Evolutionary conservation across 2,888 invertebrate genomes (phyloP), one percentile per base, ranked within the genome.

Genomic region (Pristionchus fissidentatus): DNA sequence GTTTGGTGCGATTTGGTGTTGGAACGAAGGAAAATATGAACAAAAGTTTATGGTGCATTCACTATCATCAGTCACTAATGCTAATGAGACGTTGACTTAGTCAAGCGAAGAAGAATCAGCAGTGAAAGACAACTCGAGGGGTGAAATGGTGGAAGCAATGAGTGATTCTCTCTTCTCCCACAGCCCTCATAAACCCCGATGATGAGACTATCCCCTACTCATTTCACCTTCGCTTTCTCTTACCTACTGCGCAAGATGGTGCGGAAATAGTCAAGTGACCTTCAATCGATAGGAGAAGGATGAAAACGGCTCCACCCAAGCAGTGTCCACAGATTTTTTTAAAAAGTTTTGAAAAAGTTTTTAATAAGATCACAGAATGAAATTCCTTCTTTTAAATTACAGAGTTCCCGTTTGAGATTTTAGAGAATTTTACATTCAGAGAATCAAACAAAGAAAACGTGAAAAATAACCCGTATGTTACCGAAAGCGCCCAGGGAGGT

Each of bases 111-210:
- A 52, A 19, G 52, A 57, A n/a, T 46, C 7, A 10, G 7, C 46
- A 46, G 15, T 15, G 15, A 15, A 46, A 10, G 46, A 15, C 15
- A 46, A 10, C 7, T 46, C 46, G 46, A 55, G n/a, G n/a, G 55
- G 55, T 4, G n/a, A 4, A 55, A 55, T 22, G 22, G n/a, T 13
- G 55, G 22, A 46, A 35, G 5, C 66, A 41, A 15, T 66, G 66
- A 66, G 35, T 66, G 38, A 35, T 38, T 19, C 35, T 38, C n/a
- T 32, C 66, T 66, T 66, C 66, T 38, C 66, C 22, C 62, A n/a
- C 62, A 32, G 66, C 66, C 19, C 66, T 66, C 66, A 66, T 66
- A 66, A 66, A 66, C 66, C 66, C 19, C 66, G 38, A 66, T 66
- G 38, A n/a, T n/a, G n/a, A n/a, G n/a, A n/a, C n/a, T n/a, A n/a